Percentiles rank a stretch among this genome's conserved stretches.
Evolutionary conservation across 2,113 vertebrate genomes (phyloP).

Genomic region (rat (Rattus norvegicus)): DNA sequence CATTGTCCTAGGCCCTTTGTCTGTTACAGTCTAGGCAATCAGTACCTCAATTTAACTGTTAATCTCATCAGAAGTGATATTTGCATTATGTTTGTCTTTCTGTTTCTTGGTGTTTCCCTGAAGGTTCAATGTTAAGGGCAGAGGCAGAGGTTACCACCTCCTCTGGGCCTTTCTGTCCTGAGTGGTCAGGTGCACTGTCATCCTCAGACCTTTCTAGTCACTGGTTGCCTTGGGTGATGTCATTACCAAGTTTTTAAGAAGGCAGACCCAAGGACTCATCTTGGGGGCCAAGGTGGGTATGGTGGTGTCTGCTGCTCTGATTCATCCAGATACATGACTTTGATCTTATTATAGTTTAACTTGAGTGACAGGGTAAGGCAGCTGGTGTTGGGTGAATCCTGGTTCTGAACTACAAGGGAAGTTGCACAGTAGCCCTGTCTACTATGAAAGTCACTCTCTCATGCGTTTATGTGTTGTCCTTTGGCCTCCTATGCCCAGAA

Average conservation of each 20-base stretch:
- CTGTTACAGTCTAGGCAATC: background rate
- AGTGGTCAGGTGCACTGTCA: background rate
- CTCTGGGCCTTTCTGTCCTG: background rate
- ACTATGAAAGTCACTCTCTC: background rate
- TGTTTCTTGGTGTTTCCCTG: background rate
- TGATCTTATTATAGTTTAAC: background rate
- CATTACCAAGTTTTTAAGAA: background rate
- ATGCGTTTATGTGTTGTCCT: background rate
- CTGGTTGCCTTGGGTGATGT: background rate
- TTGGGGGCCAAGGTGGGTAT: background rate
- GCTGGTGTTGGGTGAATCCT: background rate
- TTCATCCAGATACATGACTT: background rate
- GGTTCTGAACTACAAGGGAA: background rate
- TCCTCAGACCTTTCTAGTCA: background rate
- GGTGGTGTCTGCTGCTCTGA: too few relatives aligned
- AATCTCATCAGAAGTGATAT: background rate
- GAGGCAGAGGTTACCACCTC: background rate
- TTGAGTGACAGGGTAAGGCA: background rate
- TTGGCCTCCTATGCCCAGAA: background rate
- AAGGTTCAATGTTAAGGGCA: background rate
- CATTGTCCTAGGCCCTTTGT: background rate
- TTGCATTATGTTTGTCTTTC: background rate
- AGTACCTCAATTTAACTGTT: constrained; percentile 4
- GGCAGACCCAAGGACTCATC: background rate
- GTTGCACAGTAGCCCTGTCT: background rate